Conservation (phyloP, 2,113 vertebrate genomes). For the Pycnonotus jocosus region DNA sequence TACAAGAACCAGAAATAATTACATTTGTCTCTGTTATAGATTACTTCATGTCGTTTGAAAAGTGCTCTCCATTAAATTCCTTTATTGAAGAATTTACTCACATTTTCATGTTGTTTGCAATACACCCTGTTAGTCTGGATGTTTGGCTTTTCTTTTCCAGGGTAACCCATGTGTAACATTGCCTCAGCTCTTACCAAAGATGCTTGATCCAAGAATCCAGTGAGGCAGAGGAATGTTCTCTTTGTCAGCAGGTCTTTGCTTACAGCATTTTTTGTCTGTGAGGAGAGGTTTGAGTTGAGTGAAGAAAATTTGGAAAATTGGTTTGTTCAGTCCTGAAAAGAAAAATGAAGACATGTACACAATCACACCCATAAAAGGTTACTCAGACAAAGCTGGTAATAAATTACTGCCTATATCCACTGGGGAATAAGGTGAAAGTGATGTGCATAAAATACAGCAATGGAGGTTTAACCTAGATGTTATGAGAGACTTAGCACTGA, state of each 20-base stretch:
- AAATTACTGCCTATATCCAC: neutral
- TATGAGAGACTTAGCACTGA: neutral
- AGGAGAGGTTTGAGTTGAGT: neutral
- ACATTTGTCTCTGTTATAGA: neutral
- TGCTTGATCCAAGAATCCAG: neutral
- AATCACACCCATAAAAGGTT: neutral
- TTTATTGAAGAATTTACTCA: neutral
- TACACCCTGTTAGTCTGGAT: neutral
- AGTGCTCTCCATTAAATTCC: neutral
- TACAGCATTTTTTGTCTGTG: neutral
- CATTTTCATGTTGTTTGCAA: neutral
- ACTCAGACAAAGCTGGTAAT: neutral
- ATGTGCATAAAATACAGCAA: neutral
- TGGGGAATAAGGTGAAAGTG: neutral
- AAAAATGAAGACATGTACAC: neutral
- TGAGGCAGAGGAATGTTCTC: neutral
- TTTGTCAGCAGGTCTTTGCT: neutral
- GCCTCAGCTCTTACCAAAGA: neutral
- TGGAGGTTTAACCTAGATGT: neutral
- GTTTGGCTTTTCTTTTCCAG: neutral
- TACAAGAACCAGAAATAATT: neutral
- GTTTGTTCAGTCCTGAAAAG: neutral
- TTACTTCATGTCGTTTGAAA: neutral
- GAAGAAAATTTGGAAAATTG: neutral
- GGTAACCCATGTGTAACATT: neutral